Base-by-base conservation (phyloP, 2,888 invertebrate species). In the Adelphocoris suturalis region DNA sequence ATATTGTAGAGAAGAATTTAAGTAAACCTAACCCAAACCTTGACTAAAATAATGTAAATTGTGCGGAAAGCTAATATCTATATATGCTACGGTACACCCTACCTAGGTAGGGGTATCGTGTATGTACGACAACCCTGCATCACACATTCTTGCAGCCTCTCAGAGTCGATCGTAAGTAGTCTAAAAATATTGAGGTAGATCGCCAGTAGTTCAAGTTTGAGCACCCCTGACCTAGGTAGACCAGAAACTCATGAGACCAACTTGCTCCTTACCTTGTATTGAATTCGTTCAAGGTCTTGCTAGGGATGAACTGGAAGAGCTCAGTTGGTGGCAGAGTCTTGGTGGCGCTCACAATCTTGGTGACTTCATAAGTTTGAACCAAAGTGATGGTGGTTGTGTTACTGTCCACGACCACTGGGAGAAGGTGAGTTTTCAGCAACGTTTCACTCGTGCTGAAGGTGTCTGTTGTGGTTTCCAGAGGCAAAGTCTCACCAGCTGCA, bases 381-480 rank as follows among this genome's bases (percentile, higher is more conserved):
- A 98, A 94, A 0, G 98, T 98, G 92, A 97, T 94, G 90, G 95
- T 96, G 86, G 95, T 96, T 0, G 97, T 97, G 92, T 97, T 95
- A 19, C 95, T 95, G 90, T 96, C 96, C 91, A 95, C 95, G 61
- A 98, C 95, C 0, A 98, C 96, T 0, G 98, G 98, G 86, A 98
- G 94, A 90, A 98, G 95, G 93, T 98, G 97, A 0, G 98, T 98
- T 93, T 97, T 98, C 23, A 97, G 94, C 94, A 98, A 96, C 13
- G 96, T 95, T 93, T 98, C 97, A 0, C 97, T 98, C 7, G 98
- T 97, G 92, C 98, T 97, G 94, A 97, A 98, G 3, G 97, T 97
- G 94, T 98, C 98, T 0, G 97, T 97, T 76, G 97, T 94, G 0
- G 97, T 98, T 94, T 98, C 97, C 86, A 98, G 93, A 0, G 97